Conservation (phyloP, 2,888 invertebrate genomes). For the Plebejus melissa region DNA sequence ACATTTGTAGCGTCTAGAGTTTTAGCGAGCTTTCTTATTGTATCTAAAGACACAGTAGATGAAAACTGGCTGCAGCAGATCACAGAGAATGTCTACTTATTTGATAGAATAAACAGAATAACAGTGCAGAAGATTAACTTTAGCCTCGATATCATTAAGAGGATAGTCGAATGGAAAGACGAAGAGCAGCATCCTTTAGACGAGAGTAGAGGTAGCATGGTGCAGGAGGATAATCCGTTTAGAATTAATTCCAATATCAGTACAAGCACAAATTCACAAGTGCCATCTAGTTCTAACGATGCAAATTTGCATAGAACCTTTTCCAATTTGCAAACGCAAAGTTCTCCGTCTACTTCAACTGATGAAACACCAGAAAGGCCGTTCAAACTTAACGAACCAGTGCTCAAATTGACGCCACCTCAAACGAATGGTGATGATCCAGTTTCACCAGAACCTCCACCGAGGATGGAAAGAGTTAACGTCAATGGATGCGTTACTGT, state of each 20-base stretch:
- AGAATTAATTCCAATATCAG: constrained; percentile 61
- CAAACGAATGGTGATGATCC: constrained; percentile 50
- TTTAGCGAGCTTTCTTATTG: constrained; percentile 89
- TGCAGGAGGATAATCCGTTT: constrained; percentile 71
- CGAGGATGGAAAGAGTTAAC: constrained; percentile 65
- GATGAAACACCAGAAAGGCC: constrained; percentile 48
- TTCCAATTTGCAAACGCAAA: constrained; percentile 69
- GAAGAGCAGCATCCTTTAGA: constrained; percentile 88
- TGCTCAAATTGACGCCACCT: constrained; percentile 58
- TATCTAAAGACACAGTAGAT: constrained; percentile 89
- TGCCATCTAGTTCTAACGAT: constrained; percentile 51
- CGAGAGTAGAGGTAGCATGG: constrained; percentile 75
- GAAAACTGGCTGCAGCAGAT: constrained; percentile 89
- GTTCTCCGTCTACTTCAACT: constrained; percentile 59
- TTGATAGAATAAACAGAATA: constrained; percentile 81
- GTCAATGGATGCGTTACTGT: constrained; percentile 80
- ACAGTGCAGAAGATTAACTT: constrained; percentile 89
- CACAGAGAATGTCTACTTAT: constrained; percentile 84
- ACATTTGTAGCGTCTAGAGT: constrained; percentile 89
- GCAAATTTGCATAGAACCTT: constrained; percentile 66
- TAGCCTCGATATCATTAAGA: constrained; percentile 89
- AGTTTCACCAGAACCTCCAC: constrained; percentile 55
- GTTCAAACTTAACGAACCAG: constrained; percentile 66
- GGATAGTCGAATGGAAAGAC: constrained; percentile 94
- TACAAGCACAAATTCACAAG: constrained; percentile 45